Percentiles rank a stretch among this genome's conserved stretches.
Evolutionary conservation across 2,113 vertebrate species (phyloP).

Genomic region (Gila orcuttii): DNA sequence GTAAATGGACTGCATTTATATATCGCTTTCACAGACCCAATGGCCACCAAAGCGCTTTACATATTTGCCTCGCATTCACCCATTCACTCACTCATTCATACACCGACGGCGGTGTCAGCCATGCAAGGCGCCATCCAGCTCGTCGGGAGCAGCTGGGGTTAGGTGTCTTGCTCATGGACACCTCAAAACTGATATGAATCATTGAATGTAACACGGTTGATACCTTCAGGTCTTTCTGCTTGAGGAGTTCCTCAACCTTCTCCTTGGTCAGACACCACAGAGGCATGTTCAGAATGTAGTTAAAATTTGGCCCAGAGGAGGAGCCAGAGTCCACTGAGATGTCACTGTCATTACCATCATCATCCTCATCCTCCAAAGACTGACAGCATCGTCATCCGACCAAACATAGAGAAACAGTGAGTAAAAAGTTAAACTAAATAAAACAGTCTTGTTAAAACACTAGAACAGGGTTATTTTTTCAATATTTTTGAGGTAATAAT

Average conservation of each 20-base stretch:
- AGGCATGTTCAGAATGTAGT: slow-evolving; percentile 99
- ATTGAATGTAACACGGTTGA: background rate
- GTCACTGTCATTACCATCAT: slow-evolving; percentile 85
- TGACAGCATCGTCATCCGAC: slow-evolving; percentile 59
- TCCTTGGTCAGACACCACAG: slow-evolving; percentile 97
- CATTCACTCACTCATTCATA: too few species aligned
- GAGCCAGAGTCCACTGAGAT: slow-evolving; percentile 86
- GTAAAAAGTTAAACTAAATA: background rate
- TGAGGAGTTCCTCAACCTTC: slow-evolving; percentile 95
- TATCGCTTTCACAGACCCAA: too few species aligned
- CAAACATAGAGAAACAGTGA: background rate
- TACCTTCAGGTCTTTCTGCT: slow-evolving; percentile 94
- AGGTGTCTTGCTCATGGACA: too few species aligned
- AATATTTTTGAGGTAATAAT: too few species aligned
- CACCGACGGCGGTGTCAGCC: too few species aligned
- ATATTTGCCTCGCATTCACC: too few species aligned
- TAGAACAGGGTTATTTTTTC: too few species aligned
- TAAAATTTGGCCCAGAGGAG: slow-evolving; percentile 92
- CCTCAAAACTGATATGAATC: background rate
- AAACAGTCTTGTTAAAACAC: background rate
- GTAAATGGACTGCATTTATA: too few species aligned
- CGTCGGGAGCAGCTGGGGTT: too few species aligned
- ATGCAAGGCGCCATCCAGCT: too few species aligned
- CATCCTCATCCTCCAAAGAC: slow-evolving; percentile 88
- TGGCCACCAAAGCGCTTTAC: too few species aligned